A percentile compares a stretch with the other conserved stretches of the same genome.
phyloP scores from a whole-genome alignment of 2,888 invertebrate genomes.

The Agrotis ipsilon region DNA sequence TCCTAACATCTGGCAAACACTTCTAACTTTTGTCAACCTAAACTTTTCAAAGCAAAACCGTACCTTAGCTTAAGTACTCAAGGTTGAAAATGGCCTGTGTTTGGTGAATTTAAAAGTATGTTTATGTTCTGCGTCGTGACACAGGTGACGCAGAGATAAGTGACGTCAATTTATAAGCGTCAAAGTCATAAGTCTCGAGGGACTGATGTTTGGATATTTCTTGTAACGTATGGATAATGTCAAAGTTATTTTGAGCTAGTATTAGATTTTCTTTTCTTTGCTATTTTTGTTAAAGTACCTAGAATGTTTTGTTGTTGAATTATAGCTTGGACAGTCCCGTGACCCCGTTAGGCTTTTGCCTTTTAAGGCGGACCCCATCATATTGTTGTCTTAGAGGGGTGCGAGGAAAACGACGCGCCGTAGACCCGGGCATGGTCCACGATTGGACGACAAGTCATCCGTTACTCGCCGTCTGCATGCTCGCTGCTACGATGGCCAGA shows the following conservation, averaged over 20 bases:
- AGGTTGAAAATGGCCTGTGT: conserved; percentile 15
- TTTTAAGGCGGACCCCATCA: no score
- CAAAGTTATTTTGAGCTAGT: conserved; percentile 54
- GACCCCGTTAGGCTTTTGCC: no score
- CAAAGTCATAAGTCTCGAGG: conserved; percentile 70
- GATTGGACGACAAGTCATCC: no score
- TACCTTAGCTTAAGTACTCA: neutral
- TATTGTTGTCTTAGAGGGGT: no score
- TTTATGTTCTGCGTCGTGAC: conserved; percentile 49
- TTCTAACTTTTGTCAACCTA: conserved; percentile 39
- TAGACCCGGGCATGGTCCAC: no score
- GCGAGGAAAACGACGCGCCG: no score
- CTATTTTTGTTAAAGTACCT: neutral
- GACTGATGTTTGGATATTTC: conserved; percentile 57
- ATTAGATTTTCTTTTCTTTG: conserved; percentile 30
- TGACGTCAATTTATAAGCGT: conserved; percentile 82
- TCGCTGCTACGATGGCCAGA: no score
- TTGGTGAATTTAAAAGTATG: conserved; percentile 56
- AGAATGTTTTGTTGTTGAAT: no score
- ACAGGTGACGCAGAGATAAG: conserved; percentile 78
- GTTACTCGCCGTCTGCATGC: no score
- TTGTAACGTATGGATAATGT: conserved; percentile 42
- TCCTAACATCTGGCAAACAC: conserved; percentile 43
- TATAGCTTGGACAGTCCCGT: no score
- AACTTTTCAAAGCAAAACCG: neutral